These are phyloP conservation scores for Alethe castanea DNA, from an alignment of 2,113 vertebrate species.

Conservation along the genomic window DNA sequence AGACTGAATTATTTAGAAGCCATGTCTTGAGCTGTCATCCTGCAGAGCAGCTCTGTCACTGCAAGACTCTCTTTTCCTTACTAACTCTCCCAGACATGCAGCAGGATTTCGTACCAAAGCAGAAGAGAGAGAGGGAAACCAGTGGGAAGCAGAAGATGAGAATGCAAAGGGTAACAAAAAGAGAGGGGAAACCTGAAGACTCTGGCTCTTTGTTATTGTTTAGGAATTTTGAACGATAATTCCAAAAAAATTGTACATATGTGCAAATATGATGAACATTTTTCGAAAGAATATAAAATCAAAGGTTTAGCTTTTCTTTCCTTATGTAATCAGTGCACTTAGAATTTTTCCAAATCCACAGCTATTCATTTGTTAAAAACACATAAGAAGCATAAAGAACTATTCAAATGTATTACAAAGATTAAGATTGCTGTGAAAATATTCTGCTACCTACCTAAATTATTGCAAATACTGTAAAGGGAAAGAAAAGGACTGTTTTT, in stretches of 20 bases:
- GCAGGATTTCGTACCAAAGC: neutral
- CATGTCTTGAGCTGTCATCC: neutral
- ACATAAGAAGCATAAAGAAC: neutral
- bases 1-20: slow-evolving; percentile 9
- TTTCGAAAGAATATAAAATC: neutral
- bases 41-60: neutral
- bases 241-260: neutral
- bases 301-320: neutral
- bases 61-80: neutral
- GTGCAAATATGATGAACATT: neutral
- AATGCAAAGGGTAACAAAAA: neutral
- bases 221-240: neutral
- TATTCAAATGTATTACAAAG: neutral
- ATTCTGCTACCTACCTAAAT: neutral
- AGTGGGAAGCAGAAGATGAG: neutral
- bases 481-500: neutral
- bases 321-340: neutral
- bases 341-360: neutral
- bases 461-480: neutral
- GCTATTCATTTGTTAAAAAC: neutral
- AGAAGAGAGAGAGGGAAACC: neutral
- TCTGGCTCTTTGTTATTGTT: neutral
- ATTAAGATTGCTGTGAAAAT: neutral
- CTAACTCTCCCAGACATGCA: neutral
- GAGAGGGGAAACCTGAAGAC: neutral